Evolutionary conservation across 2,113 vertebrate genomes (phyloP).

Genomic region (Tragelaphus scriptus): DNA sequence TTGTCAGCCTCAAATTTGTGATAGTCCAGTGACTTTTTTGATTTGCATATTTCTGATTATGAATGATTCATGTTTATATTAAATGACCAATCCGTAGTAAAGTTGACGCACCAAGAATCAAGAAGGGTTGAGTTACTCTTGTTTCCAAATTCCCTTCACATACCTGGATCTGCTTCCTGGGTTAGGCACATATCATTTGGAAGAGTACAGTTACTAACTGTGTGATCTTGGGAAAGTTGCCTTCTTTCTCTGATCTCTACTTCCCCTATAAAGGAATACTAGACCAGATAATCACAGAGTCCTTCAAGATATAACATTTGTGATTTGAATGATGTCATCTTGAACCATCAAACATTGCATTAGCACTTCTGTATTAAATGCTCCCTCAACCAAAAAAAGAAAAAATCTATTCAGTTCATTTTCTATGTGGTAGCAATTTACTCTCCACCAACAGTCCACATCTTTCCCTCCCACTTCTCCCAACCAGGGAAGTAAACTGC

Average conservation of each 20-base stretch:
- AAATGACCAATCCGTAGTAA: not conserved
- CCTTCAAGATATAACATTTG: not conserved
- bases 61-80: not conserved
- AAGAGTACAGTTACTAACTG: not conserved
- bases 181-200: not conserved
- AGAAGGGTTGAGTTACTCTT: not conserved
- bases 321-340: slow-evolving; percentile 17
- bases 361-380: not conserved
- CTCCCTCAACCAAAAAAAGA: not conserved
- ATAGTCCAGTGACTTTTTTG: not conserved
- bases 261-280: not conserved
- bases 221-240: not conserved
- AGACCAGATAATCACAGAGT: not conserved
- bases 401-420: slow-evolving; percentile 12
- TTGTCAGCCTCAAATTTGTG: not conserved
- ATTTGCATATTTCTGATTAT: not conserved
- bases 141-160: not conserved
- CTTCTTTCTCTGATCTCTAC: slow-evolving; percentile 5
- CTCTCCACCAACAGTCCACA: not conserved
- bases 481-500: slow-evolving; percentile 15
- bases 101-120: not conserved
- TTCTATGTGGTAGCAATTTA: slow-evolving; percentile 5
- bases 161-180: not conserved
- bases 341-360: not conserved
- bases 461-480: not conserved